Evolutionary conservation across 2,888 invertebrate species (phyloP), one percentile per base, ranked within the genome.

Genomic region (Nesidiocoris tenuis): DNA sequence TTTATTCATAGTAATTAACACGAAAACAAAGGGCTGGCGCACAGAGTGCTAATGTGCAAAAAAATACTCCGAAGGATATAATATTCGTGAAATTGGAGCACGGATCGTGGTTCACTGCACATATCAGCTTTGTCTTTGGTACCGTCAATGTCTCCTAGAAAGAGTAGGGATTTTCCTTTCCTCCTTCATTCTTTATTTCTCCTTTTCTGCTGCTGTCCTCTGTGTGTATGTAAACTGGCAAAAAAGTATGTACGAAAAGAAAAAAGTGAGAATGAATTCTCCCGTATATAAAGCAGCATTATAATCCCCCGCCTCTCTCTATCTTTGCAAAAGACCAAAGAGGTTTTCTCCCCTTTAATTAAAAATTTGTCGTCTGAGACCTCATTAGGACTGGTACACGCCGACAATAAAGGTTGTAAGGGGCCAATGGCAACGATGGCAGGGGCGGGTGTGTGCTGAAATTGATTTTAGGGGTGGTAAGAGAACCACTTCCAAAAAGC

Each of bases 301-400:
- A 71, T 61, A 71, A 39, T 39, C 39, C 39, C 12, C 39, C 39
- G 3, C 25, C 71, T 61, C 71, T 25, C 71, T 61, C 61, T n/a
- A 61, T 61, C 61, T 61, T 71, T 71, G 61, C 24, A 18, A 71
- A 39, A 61, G 61, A 61, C 61, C 71, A 61, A 71, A 71, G 39
- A 39, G 71, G 3, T 57, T 71, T 71, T 61, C 61, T 61, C 61
- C 71, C 61, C 61, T 71, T 71, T 71, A 71, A 71, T 71, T 71
- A 71, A 71, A 71, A 71, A 71, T 71, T 71, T 71, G 71, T 71
- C 71, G 71, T 71, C 71, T 71, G 71, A 71, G 71, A 71, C 71
- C 71, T 71, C 71, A 71, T 71, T 71, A 71, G 25, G 61, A 71
- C 24, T 71, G 39, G 61, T 71, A 71, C 71, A 71, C 71, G 25